These are phyloP conservation scores for Pica pica DNA, from an alignment of 2,113 vertebrate species.

Conservation along the genomic window DNA sequence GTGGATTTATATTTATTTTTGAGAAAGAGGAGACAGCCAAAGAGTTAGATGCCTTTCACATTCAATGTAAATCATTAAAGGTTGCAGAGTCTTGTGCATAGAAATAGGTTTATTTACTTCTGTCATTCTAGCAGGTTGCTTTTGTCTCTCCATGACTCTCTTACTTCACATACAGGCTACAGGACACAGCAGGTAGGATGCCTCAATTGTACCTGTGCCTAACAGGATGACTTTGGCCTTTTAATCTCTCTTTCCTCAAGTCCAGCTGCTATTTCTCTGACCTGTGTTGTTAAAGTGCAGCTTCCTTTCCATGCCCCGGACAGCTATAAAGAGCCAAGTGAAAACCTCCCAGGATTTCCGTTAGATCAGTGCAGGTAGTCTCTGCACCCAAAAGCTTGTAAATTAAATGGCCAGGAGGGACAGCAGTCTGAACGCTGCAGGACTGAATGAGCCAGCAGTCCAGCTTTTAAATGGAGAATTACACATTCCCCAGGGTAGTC, in stretches of 20 bases:
- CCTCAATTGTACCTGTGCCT: not conserved
- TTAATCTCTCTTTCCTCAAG: not conserved
- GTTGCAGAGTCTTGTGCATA: not conserved
- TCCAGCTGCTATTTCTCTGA: not conserved
- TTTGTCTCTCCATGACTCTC: not conserved
- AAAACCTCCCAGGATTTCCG: not conserved
- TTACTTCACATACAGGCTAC: not conserved
- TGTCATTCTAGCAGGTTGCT: not conserved
- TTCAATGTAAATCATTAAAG: not conserved
- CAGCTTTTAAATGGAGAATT: not conserved
- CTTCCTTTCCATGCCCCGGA: not conserved
- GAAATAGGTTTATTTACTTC: not conserved
- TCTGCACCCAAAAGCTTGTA: not conserved
- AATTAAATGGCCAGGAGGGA: not conserved
- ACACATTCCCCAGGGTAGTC: not conserved
- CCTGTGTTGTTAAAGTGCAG: not conserved
- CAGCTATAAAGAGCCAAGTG: not conserved
- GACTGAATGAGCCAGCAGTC: not conserved
- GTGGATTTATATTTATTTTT: not conserved
- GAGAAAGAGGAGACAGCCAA: not conserved
- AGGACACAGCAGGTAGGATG: not conserved
- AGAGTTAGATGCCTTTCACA: not conserved
- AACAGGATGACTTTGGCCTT: not conserved
- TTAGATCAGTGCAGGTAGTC: not conserved
- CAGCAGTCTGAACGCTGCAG: not conserved